phyloP scores from a whole-genome alignment of 2,888 invertebrate species.

The Pachycephus smyrnensis region DNA sequence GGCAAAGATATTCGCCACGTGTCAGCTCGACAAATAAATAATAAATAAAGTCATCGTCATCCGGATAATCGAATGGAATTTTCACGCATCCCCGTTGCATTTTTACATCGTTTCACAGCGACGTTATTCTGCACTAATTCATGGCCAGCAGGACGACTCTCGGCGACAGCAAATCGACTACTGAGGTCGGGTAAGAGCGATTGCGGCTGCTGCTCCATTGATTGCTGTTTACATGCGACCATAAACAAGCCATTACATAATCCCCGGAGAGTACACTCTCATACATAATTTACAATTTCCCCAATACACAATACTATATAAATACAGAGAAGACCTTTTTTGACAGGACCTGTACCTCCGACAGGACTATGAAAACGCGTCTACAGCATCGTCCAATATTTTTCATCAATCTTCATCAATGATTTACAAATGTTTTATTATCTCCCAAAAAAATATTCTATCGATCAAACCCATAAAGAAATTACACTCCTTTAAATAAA shows the following conservation, averaged over 20 bases:
- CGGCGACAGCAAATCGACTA: neutral
- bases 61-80: neutral
- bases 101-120: neutral
- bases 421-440: neutral
- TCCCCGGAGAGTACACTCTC: conserved; percentile 46
- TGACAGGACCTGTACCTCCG: neutral
- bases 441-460: neutral
- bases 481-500: too few species aligned
- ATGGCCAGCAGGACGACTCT: conserved; percentile 25
- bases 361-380: neutral
- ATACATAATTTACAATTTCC: conserved; percentile 49
- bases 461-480: too few species aligned
- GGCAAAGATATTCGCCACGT: neutral
- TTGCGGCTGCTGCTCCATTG: conserved; percentile 44
- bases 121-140: conserved; percentile 38
- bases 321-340: neutral
- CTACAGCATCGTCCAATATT: neutral
- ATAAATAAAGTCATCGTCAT: conserved; percentile 40
- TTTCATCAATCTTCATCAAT: neutral
- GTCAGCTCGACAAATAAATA: conserved; percentile 35
- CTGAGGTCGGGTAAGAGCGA: conserved; percentile 20
- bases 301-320: neutral
- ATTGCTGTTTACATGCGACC: conserved; percentile 56
- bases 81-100: neutral
- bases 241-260: conserved; percentile 59